Percentiles rank a stretch among this genome's conserved stretches.
Conservation (phyloP, 2,888 invertebrate genomes). For the Pseudococcus longispinus region DNA sequence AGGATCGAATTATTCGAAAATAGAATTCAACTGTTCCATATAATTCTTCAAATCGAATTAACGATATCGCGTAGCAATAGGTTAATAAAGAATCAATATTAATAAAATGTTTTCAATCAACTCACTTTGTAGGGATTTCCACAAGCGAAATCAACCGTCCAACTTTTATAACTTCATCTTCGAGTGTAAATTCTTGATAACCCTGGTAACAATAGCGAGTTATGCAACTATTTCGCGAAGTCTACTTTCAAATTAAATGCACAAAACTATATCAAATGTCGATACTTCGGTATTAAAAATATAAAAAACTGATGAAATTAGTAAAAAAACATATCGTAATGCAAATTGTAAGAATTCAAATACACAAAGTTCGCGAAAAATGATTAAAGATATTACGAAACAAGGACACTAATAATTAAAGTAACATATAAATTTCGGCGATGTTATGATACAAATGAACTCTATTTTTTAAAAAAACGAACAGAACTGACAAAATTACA, state of each 20-base stretch:
- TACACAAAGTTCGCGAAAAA: constrained; percentile 8
- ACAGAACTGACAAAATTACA: constrained; percentile 9
- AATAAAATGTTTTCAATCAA: background rate
- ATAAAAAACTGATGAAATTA: background rate
- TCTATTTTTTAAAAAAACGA: background rate
- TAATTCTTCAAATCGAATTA: too few relatives aligned
- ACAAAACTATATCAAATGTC: background rate
- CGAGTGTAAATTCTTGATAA: background rate
- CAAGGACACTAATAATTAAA: background rate
- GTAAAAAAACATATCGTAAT: background rate
- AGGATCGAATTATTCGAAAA: background rate
- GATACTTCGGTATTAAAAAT: background rate
- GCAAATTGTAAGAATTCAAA: background rate
- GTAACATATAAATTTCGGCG: background rate
- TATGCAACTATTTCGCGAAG: background rate
- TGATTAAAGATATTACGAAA: background rate
- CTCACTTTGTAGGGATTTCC: constrained; percentile 15
- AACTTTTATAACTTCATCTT: background rate
- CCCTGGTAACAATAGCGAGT: background rate
- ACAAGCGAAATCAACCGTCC: background rate
- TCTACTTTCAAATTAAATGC: background rate
- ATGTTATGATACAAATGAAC: background rate
- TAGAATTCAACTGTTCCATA: background rate
- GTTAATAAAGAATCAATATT: background rate
- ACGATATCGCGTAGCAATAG: background rate